phyloP scores from a whole-genome alignment of 2,888 invertebrate species.

The Napeogenes inachia region DNA sequence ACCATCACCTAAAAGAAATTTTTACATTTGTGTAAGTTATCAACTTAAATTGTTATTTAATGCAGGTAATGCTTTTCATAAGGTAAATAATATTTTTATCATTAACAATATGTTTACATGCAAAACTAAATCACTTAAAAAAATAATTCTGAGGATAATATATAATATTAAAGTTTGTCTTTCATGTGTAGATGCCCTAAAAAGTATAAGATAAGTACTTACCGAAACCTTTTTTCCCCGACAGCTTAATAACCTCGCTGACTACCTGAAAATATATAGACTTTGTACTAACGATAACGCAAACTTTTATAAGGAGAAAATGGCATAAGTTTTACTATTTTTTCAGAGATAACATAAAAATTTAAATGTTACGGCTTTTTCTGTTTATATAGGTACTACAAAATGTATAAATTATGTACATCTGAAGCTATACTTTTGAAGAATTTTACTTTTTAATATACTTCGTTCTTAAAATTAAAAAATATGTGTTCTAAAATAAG shows the following conservation, averaged over 20 bases:
- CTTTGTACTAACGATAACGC: slow-evolving; percentile 1
- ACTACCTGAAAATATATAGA: slow-evolving; percentile 24
- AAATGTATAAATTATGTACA: too few relatives aligned
- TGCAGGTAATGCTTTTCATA: too few relatives aligned
- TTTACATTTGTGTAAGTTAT: too few relatives aligned
- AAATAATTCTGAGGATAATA: not conserved
- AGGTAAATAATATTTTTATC: too few relatives aligned
- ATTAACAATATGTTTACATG: not conserved
- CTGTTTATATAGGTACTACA: too few relatives aligned
- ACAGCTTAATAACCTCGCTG: slow-evolving; percentile 30
- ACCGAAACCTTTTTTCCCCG: slow-evolving; percentile 25
- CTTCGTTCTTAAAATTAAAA: too few relatives aligned
- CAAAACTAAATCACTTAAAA: not conserved
- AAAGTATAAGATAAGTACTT: slow-evolving; percentile 21
- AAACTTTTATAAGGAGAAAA: not conserved
- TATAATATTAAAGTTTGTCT: not conserved
- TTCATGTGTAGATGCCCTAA: slow-evolving; percentile 8
- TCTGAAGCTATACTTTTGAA: too few relatives aligned
- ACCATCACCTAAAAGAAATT: too few relatives aligned
- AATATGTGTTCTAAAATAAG: too few relatives aligned
- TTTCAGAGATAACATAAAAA: not conserved
- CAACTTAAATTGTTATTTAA: too few relatives aligned
- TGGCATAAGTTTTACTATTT: slow-evolving; percentile 1
- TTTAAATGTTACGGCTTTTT: too few relatives aligned
- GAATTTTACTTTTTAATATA: too few relatives aligned